Base-by-base conservation (phyloP, 1,140 invertebrate species). In the Drosophila pseudoobscura region DNA sequence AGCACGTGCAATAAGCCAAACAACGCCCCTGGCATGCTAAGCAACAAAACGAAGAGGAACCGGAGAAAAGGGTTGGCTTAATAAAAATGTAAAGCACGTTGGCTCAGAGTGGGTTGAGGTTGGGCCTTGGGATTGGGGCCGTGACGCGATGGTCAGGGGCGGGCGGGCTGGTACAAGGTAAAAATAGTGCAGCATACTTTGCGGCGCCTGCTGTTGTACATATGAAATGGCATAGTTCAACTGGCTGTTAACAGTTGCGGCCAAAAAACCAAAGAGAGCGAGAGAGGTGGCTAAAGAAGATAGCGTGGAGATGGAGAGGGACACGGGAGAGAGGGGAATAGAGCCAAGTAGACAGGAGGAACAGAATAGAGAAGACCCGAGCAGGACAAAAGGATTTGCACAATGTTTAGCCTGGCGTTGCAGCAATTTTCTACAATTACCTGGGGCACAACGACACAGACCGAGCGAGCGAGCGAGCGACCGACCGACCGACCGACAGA, bases 11-110 rank as follows among this genome's bases (percentile, higher is more conserved):
- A 88, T 88, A 87, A 87, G 82, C 83, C 82, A 87, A 87, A 88
- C 84, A 88, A 89, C 83, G 84, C 83, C 78, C 65, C 60, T 69
- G 84, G 83, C 84, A 88, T 88, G 84, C 84, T 89, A 83, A 88
- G 79, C 80, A 85, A 84, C 77, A 75, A 64, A 64, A 56, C 26
- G 26, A 57, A 24, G 31, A 55, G 45, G 26, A 66, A 41, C 45
- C 50, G 54, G 43, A 52, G 50, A 74, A 80, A 84, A 84, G 80
- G 80, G 76, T 85, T 85, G 65, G 84, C 83, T 88, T 88, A 89
- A 88, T 88, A 88, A 88, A 88, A 88, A 88, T 88, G 83, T 88
- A 89, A 88, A 84, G 83, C 83, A 88, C 83, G 83, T 88, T 82
- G 72, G 74, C 46, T 46, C 44, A 24, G 43, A 22, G 50, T 50